Evolutionary conservation across 2,888 invertebrate species (phyloP).

Genomic region (Drosophila peninsularis): DNA sequence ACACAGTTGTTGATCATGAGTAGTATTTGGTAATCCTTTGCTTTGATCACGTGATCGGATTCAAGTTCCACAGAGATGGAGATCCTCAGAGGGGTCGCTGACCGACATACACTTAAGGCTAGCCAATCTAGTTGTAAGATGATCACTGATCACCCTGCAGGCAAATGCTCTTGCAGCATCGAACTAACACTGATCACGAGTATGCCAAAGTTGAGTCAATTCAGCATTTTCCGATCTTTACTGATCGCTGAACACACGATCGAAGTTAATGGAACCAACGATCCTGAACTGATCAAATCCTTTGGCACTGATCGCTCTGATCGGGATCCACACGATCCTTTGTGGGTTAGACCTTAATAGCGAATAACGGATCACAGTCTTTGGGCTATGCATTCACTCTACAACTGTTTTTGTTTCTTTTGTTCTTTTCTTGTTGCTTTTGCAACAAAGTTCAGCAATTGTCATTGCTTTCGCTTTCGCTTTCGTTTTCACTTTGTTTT

Average conservation of each 20-base stretch:
- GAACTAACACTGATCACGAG: neutral
- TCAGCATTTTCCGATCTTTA: neutral
- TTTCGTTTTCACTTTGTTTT: constrained; percentile 43
- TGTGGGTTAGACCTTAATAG: neutral
- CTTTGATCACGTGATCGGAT: constrained; percentile 12
- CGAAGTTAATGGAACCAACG: neutral
- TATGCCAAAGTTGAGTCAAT: neutral
- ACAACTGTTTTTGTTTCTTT: neutral
- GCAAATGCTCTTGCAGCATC: neutral
- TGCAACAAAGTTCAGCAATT: constrained; percentile 25
- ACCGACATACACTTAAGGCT: neutral
- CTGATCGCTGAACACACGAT: constrained; percentile 4
- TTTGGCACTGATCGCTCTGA: neutral
- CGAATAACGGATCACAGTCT: neutral
- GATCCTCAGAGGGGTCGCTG: neutral
- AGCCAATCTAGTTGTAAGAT: neutral
- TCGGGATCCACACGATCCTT: neutral
- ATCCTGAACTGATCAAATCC: neutral
- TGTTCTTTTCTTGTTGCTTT: neutral
- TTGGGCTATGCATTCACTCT: constrained; percentile 1
- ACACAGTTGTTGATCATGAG: neutral
- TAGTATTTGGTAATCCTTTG: constrained; percentile 1
- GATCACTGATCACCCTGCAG: neutral
- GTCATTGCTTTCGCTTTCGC: constrained; percentile 6
- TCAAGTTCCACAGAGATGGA: neutral